phyloP scores from a whole-genome alignment of 2,797 vertebrate species.

The Tachyglossus aculeatus region DNA sequence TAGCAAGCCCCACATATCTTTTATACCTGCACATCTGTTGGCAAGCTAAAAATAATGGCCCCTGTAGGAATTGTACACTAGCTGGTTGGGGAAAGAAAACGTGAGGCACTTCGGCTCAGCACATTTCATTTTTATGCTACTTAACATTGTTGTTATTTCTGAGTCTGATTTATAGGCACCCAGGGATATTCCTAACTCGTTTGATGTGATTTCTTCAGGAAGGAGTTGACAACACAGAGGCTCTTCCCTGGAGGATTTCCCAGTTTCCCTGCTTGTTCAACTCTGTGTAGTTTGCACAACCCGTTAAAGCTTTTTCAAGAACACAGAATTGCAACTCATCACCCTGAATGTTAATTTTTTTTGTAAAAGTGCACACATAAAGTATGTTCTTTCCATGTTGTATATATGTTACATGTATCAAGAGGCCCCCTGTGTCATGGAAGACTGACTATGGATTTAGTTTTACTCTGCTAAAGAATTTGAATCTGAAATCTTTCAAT shows the following conservation, averaged over 20 bases:
- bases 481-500: too few relatives aligned
- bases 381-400: constrained; percentile 17
- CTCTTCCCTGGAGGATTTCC: constrained; percentile 24
- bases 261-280: constrained; percentile 47
- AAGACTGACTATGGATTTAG: constrained; percentile 29
- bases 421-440: constrained; percentile 6
- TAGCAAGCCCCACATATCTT: constrained; percentile 22
- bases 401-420: constrained; percentile 33
- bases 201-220: constrained; percentile 36
- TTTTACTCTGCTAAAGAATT: background rate
- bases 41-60: constrained; percentile 53
- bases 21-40: constrained; percentile 34
- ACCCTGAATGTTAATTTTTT: background rate
- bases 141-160: constrained; percentile 36
- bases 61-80: constrained; percentile 50
- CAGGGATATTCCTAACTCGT: constrained; percentile 30
- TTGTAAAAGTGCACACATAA: constrained; percentile 9
- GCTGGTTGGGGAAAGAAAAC: background rate
- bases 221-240: constrained; percentile 37
- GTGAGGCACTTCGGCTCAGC: constrained; percentile 7
- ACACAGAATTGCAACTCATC: constrained; percentile 21
- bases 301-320: constrained; percentile 41
- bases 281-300: constrained; percentile 4
- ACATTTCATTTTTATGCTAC: constrained; percentile 32
- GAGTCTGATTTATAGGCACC: constrained; percentile 35